Percentiles rank a stretch among this genome's conserved stretches.
phyloP scores from a whole-genome alignment of 2,113 vertebrate genomes.

The Struthio camelus region DNA sequence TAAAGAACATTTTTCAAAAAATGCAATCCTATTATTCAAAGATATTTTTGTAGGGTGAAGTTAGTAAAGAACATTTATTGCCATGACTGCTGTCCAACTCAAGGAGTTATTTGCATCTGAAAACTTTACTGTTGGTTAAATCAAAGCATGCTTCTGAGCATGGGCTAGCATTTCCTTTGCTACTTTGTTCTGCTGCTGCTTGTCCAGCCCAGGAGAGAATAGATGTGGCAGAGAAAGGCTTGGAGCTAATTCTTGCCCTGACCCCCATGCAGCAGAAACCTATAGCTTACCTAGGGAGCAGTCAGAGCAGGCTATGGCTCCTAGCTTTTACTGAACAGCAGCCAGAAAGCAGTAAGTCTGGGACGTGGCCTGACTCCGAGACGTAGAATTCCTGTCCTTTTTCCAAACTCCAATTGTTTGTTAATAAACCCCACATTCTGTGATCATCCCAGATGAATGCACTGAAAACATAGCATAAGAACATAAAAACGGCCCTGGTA shows the following conservation, averaged over 20 bases:
- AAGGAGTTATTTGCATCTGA: constrained; percentile 50
- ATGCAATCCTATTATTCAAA: constrained; percentile 16
- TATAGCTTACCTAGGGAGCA: rapidly evolving
- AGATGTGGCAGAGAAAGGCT: not conserved
- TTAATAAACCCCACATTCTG: not conserved
- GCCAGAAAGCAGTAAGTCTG: not conserved
- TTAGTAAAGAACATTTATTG: constrained; percentile 46
- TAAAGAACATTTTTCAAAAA: constrained; percentile 47
- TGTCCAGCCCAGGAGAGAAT: not conserved
- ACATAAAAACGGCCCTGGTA: not conserved
- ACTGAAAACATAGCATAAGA: not conserved
- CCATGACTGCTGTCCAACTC: constrained; percentile 56
- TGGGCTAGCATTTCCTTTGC: not conserved
- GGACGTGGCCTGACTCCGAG: not conserved
- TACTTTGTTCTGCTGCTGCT: not conserved
- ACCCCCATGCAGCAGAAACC: not conserved
- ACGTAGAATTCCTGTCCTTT: not conserved
- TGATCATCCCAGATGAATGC: not conserved
- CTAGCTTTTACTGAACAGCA: not conserved
- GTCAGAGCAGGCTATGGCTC: not conserved
- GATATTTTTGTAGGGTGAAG: constrained; percentile 57
- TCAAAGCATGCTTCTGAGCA: not conserved
- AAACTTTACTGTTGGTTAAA: constrained; percentile 11
- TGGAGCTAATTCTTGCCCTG: not conserved
- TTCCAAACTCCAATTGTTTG: not conserved